Percentiles rank a stretch among this genome's conserved stretches.
These are phyloP conservation scores for Lycia hirtaria DNA, from an alignment of 2,888 invertebrate species.

Conservation along the genomic window DNA sequence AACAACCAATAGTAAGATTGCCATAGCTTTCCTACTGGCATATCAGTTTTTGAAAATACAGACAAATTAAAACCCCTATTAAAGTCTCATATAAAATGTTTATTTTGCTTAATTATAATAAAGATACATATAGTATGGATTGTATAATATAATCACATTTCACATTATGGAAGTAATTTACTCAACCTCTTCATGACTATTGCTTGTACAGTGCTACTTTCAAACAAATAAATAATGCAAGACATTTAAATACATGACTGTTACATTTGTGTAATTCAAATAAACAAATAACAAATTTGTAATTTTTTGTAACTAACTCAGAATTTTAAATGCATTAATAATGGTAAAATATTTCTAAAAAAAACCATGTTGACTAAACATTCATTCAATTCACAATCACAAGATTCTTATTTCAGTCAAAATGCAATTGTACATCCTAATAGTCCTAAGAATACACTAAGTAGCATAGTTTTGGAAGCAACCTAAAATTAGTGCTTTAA, in stretches of 20 bases:
- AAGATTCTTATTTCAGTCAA: slow-evolving; percentile 77
- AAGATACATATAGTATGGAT: slow-evolving; percentile 78
- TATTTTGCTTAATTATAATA: slow-evolving; percentile 81
- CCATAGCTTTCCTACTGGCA: too few relatives aligned
- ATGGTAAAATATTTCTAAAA: slow-evolving; percentile 68
- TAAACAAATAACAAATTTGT: slow-evolving; percentile 77
- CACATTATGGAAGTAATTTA: slow-evolving; percentile 46
- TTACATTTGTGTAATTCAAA: slow-evolving; percentile 61
- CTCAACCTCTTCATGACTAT: slow-evolving; percentile 30
- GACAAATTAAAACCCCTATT: slow-evolving; percentile 50
- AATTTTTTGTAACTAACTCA: slow-evolving; percentile 74
- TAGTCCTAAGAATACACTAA: slow-evolving; percentile 67
- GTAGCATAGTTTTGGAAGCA: slow-evolving; percentile 77
- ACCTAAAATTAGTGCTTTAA: slow-evolving; percentile 76
- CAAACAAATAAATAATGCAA: slow-evolving; percentile 39
- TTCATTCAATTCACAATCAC: slow-evolving; percentile 79
- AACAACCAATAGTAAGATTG: too few relatives aligned
- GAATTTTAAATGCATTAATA: slow-evolving; percentile 73
- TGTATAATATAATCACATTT: slow-evolving; percentile 74
- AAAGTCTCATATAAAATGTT: slow-evolving; percentile 85
- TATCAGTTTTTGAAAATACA: slow-evolving; percentile 1
- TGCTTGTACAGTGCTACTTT: slow-evolving; percentile 25
- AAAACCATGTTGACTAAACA: slow-evolving; percentile 68
- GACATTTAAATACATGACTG: slow-evolving; percentile 42
- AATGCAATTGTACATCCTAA: slow-evolving; percentile 72